A percentile compares a stretch with the other conserved stretches of the same genome.
These are phyloP conservation scores for Idaea biselata DNA, from an alignment of 2,888 invertebrate genomes.

Conservation along the genomic window DNA sequence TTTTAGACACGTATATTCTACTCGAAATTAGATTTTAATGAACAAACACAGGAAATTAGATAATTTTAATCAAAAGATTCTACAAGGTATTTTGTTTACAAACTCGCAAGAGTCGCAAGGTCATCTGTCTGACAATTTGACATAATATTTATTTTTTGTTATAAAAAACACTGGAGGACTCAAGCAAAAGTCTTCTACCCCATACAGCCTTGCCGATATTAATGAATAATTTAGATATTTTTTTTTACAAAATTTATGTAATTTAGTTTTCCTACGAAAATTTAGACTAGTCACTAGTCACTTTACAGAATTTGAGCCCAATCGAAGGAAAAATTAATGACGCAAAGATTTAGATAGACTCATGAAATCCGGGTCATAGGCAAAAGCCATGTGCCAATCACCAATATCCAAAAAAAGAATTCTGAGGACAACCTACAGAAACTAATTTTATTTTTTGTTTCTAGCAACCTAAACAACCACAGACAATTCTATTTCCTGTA, in stretches of 20 bases:
- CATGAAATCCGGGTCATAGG: neutral
- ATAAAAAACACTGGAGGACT: neutral
- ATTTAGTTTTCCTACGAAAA: no score
- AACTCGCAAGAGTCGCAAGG: conserved; percentile 90
- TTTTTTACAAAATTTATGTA: no score
- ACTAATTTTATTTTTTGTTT: neutral
- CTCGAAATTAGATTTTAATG: neutral
- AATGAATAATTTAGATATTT: no score
- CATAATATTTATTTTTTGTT: neutral
- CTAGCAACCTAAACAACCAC: conserved; percentile 24
- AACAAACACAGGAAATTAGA: conserved; percentile 70
- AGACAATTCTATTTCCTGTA: conserved; percentile 17
- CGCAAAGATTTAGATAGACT: neutral
- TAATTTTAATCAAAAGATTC: conserved; percentile 66
- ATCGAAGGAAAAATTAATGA: no score
- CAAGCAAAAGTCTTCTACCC: neutral
- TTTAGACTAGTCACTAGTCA: no score
- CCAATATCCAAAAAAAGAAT: neutral
- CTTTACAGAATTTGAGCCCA: no score
- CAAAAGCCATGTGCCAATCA: neutral
- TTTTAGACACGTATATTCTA: conserved; percentile 11
- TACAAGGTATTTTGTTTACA: conserved; percentile 85
- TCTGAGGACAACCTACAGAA: neutral
- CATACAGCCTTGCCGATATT: neutral
- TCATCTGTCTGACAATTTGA: conserved; percentile 71